Evolutionary conservation across 2,888 invertebrate species (phyloP).

Genomic region (Allacma fusca): DNA sequence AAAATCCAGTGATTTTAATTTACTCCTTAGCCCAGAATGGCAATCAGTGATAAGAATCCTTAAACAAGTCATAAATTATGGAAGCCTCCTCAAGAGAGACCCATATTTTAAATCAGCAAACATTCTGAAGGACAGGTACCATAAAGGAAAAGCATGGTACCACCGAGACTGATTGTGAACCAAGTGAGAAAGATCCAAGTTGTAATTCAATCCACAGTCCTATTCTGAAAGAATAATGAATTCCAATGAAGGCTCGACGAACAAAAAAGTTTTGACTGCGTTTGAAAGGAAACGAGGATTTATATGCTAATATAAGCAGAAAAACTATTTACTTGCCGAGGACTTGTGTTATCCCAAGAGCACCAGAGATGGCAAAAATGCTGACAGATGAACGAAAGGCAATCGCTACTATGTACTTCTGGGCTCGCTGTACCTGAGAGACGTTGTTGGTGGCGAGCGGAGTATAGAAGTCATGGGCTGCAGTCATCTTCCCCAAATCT

Average conservation of each 20-base stretch:
- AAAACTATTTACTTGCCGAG: slow-evolving; percentile 1
- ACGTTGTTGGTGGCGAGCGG: background rate
- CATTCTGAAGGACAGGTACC: background rate
- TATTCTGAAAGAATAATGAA: slow-evolving; percentile 5
- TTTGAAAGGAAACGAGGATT: background rate
- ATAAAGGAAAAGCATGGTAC: background rate
- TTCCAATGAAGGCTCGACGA: background rate
- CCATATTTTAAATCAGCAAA: background rate
- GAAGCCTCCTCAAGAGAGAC: background rate
- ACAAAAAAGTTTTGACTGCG: background rate
- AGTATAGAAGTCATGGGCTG: background rate
- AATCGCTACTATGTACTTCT: background rate
- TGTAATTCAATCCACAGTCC: slow-evolving; percentile 3
- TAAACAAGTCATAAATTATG: slow-evolving; percentile 4
- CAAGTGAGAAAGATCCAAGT: background rate
- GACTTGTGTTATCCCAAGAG: background rate
- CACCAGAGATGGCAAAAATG: slow-evolving; percentile 7
- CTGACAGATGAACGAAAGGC: background rate
- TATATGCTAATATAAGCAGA: background rate
- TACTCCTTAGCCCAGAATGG: background rate
- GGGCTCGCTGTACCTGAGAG: background rate
- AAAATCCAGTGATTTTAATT: background rate
- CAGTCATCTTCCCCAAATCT: background rate
- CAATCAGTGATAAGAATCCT: background rate
- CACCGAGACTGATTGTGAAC: background rate